phyloP scores from a whole-genome alignment of 2,797 vertebrate genomes.

The Australoheros facetus region DNA sequence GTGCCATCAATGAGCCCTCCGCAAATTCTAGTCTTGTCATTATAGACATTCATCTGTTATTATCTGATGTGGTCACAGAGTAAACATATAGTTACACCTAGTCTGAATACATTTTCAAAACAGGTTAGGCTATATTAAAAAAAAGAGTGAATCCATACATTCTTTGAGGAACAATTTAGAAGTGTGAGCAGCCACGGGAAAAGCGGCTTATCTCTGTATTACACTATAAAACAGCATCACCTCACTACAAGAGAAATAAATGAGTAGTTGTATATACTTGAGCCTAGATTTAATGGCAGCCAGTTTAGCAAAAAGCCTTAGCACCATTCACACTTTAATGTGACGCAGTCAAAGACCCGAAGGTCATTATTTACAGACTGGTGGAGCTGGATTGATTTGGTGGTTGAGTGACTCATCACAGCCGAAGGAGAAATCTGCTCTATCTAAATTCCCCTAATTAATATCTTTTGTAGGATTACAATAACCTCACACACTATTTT shows the following conservation, averaged over 20 bases:
- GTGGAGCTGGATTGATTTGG: slow-evolving; percentile 3
- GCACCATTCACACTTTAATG: background rate
- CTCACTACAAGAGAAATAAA: background rate
- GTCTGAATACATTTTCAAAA: background rate
- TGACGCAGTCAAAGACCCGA: background rate
- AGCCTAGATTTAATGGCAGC: background rate
- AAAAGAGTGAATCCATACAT: too few species aligned
- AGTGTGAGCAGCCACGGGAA: too few species aligned
- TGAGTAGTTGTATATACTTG: background rate
- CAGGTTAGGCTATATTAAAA: background rate
- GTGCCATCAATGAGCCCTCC: background rate
- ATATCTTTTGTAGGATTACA: background rate
- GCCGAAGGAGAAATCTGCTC: background rate
- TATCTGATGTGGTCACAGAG: background rate
- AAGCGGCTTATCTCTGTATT: too few species aligned
- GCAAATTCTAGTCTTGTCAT: background rate
- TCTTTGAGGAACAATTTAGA: too few species aligned
- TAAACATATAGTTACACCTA: background rate
- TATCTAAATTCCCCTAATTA: background rate
- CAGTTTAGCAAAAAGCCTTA: background rate
- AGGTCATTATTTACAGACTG: slow-evolving; percentile 3
- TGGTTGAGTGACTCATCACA: slow-evolving; percentile 11
- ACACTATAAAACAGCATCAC: background rate
- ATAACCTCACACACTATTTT: too few species aligned
- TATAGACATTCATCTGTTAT: background rate